phyloP scores from a whole-genome alignment of 2,888 invertebrate species.

The Andrena marginata region DNA sequence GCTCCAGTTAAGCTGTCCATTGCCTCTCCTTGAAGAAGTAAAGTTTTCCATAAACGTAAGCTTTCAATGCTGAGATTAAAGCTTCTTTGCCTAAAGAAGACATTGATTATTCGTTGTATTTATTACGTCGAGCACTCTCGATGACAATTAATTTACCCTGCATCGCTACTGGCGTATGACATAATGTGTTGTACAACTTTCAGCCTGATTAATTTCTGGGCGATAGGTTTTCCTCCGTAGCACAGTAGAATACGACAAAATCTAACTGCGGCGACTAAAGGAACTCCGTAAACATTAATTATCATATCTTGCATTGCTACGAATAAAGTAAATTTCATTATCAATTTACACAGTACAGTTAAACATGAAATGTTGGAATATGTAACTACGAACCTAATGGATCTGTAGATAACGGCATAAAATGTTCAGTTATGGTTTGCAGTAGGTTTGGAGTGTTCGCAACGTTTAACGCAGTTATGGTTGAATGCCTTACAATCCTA shows the following conservation, averaged over 20 bases:
- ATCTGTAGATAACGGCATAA: conserved; percentile 86
- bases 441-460: conserved; percentile 89
- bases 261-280: conserved; percentile 90
- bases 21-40: conserved; percentile 75
- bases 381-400: conserved; percentile 64
- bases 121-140: background rate
- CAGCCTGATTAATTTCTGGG: conserved; percentile 78
- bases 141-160: conserved; percentile 74
- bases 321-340: conserved; percentile 29
- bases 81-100: conserved; percentile 64
- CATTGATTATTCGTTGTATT: background rate
- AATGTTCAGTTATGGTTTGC: conserved; percentile 87
- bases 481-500: conserved; percentile 92
- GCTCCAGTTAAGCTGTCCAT: conserved; percentile 78
- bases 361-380: background rate
- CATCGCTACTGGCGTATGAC: conserved; percentile 86
- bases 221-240: conserved; percentile 78
- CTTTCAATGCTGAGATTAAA: conserved; percentile 79
- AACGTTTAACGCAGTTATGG: conserved; percentile 88
- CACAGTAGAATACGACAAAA: conserved; percentile 90
- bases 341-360: background rate
- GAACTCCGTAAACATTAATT: conserved; percentile 88
- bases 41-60: conserved; percentile 80
- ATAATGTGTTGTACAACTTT: conserved; percentile 86
- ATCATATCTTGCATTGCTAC: conserved; percentile 81